Base-by-base conservation (phyloP, 2,797 vertebrate genomes). In the Novumbra hubbsi region DNA sequence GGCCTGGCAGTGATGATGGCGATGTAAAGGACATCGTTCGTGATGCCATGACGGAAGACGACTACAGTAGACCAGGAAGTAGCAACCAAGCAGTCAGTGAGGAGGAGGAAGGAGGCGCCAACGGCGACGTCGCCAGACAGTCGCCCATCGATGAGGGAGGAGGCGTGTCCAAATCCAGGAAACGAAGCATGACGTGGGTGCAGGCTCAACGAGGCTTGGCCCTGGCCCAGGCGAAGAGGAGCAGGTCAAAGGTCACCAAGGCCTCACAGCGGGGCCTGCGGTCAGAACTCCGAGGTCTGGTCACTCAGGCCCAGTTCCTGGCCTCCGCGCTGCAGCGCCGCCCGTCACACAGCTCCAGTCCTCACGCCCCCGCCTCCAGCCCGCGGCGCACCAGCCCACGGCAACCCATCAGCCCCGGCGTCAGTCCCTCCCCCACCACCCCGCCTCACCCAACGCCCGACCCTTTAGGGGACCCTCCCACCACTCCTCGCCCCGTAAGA, bases 181-280 rank as follows among this genome's bases (percentile, higher is more conserved):
- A 60, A 21, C 24, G 55, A 24, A 27, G 21, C 55, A 60, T 60
- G 55, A 60, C 55, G 9, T 60, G 55, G 55, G 55, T 60, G 21
- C 55, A 60, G 55, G 55, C 55, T 60, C 55, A 60, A 24, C 21
- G 55, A 24, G 55, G 55, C 8, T 24, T 60, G 55, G 55, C 55
- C 21, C 21, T 60, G 24, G 55, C 55, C n/a, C 55, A 60, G 12
- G 55, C 55, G 11, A 60, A 60, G 55, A 60, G 55, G 55, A 60
- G 55, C 24, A 60, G 55, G 55, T 60, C 55, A 14, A 60, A 60
- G 55, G 55, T 60, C 55, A 60, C 55, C 21, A 60, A 60, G 55
- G 21, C 55, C 3, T 60, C 55, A 60, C 55, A 27, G 21, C 8
- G 11, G 24, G 55, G 55, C 24, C 55, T 24, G 55, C 21, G 21